These are phyloP conservation scores for Ramazzottius varieornatus DNA, from an alignment of 2,888 invertebrate genomes.

Conservation along the genomic window DNA sequence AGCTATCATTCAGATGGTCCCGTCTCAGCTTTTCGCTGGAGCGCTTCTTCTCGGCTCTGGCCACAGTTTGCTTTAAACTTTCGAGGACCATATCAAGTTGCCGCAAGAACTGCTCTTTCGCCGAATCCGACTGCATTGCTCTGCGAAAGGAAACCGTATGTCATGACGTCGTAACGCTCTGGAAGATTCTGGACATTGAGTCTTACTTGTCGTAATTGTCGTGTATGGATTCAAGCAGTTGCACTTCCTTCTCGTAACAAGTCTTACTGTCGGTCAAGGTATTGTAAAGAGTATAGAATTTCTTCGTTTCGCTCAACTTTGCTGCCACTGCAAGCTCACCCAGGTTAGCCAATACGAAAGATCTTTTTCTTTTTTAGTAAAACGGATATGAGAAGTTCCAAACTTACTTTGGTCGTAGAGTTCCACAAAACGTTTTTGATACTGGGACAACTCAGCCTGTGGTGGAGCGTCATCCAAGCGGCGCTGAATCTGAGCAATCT, in stretches of 20 bases:
- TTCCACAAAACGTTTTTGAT: constrained; percentile 79
- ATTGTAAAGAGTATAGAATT: constrained; percentile 84
- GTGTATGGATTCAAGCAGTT: constrained; percentile 56
- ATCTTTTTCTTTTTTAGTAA: background rate
- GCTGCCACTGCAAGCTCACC: constrained; percentile 51
- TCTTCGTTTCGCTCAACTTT: constrained; percentile 86
- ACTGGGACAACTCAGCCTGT: constrained; percentile 70
- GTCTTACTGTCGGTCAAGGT: constrained; percentile 74
- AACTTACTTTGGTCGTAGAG: constrained; percentile 47
- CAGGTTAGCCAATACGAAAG: too few relatives aligned
- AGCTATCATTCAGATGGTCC: constrained; percentile 35
- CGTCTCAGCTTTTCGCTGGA: constrained; percentile 39
- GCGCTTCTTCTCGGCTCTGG: constrained; percentile 38
- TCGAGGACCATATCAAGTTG: constrained; percentile 70
- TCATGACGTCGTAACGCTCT: background rate
- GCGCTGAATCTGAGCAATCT: constrained; percentile 47
- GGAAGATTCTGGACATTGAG: background rate
- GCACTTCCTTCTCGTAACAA: constrained; percentile 69
- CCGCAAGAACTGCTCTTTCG: constrained; percentile 60
- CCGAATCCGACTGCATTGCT: constrained; percentile 50
- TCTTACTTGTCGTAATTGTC: constrained; percentile 60
- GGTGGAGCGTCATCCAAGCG: constrained; percentile 77
- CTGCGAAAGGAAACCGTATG: constrained; percentile 24
- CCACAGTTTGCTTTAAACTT: constrained; percentile 57
- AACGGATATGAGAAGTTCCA: too few relatives aligned